Conservation (phyloP, 1,140 invertebrate genomes). For the Aphelinus atriplicis region DNA sequence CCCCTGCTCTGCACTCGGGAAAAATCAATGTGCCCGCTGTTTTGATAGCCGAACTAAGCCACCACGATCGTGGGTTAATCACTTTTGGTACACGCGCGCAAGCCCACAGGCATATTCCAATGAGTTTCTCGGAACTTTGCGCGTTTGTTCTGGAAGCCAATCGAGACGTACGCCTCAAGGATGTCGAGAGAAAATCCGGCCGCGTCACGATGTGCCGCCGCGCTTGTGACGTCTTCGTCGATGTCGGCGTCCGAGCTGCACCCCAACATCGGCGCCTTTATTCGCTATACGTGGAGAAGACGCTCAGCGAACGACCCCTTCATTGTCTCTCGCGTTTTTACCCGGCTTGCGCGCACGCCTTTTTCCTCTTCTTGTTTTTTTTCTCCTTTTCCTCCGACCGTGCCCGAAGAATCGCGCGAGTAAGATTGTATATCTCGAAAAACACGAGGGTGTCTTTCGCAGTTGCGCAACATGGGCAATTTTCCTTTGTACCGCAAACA, state of each 20-base stretch:
- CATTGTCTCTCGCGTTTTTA: slow-evolving; percentile 8
- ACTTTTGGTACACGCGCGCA: too few species aligned
- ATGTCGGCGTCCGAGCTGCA: neutral
- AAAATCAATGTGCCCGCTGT: too few species aligned
- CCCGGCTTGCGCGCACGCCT: neutral
- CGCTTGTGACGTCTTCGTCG: neutral
- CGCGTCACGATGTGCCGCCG: neutral
- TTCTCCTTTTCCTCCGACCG: too few species aligned
- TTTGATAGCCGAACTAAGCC: too few species aligned
- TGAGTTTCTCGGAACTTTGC: too few species aligned
- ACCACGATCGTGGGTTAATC: too few species aligned
- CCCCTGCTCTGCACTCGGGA: too few species aligned
- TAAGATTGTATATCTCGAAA: slow-evolving; percentile 6
- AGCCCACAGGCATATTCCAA: too few species aligned
- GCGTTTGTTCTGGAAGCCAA: too few species aligned
- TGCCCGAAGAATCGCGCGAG: neutral
- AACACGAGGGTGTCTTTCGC: neutral
- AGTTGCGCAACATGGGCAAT: neutral
- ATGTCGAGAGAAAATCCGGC: neutral
- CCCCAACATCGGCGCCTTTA: slow-evolving; percentile 13
- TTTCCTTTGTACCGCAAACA: neutral
- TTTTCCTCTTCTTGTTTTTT: neutral
- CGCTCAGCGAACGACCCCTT: neutral
- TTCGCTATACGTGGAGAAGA: neutral
- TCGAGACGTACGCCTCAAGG: neutral